Evolutionary conservation across 1,140 invertebrate genomes (phyloP), one percentile per base, ranked within the genome.

Genomic region (Anastrepha obliqua): DNA sequence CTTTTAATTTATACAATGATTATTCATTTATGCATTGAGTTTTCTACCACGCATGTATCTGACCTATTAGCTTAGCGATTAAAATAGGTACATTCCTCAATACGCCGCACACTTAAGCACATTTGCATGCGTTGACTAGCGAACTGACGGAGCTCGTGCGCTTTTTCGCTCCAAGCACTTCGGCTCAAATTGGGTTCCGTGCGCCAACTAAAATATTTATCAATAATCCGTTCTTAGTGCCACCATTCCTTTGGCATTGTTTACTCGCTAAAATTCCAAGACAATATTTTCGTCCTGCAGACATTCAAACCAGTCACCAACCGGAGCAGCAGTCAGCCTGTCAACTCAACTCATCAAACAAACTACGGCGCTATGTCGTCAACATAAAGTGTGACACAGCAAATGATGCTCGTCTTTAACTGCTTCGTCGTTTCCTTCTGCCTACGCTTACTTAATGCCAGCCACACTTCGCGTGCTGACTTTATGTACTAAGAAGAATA

Each of bases 361-460:
- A 81, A 81, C 74, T 81, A 9, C 74, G 6, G 20, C 74, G 47
- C 17, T 55, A 20, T 55, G 74, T 81, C 8, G 44, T 51, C 74
- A 15, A 81, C 47, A 81, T 55, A 74, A 74, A 74, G 39, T 74
- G 67, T 74, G 44, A 81, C 51, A 85, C 62, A 87, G 39, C 55
- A 88, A 85, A 55, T 88, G 81, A n/a, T 88, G 81, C 64, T 88
- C 44, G 62, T 88, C 51, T 67, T 55, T 8, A 13, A 44, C 42
- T 51, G 20, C 86, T 67, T 67, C 47, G 47, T 51, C 44, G 11
- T 29, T 55, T 51, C 51, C 60, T 70, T 6, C 62, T 55, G n/a
- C 15, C 9, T n/a, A 55, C 67, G 60, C 29, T 29, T n/a, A 29
- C 7, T 29, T n/a, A 74, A 74, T 29, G 74, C 6, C 42, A 44